Evolutionary conservation across 2,113 vertebrate genomes (phyloP).

Genomic region (Desmodus rotundus): DNA sequence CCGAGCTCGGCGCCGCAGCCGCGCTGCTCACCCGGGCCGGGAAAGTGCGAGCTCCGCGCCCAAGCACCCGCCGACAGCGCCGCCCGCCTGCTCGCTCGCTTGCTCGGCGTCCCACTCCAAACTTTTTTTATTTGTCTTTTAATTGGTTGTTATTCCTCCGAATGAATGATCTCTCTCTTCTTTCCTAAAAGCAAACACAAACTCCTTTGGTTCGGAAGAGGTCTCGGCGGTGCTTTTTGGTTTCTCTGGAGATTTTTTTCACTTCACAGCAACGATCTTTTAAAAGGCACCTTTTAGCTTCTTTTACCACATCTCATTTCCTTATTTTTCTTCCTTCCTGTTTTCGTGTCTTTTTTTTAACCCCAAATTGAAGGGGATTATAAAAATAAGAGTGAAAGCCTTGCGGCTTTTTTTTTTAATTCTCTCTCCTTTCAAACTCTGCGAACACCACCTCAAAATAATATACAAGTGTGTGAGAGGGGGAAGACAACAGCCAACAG

Average conservation of each 20-base stretch:
- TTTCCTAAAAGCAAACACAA: constrained; percentile 49
- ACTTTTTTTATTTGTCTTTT: constrained; percentile 81
- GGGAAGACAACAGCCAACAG: constrained; percentile 63
- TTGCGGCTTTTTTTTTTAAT: constrained; percentile 68
- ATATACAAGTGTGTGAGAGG: constrained; percentile 72
- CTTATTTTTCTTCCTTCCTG: constrained; percentile 79
- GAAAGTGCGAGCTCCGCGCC: constrained; percentile 44
- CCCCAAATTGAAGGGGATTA: constrained; percentile 68
- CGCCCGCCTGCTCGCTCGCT: constrained; percentile 25
- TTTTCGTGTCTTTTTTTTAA: constrained; percentile 63
- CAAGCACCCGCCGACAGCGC: constrained; percentile 45
- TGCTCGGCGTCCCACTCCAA: constrained; percentile 72
- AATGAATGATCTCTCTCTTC: constrained; percentile 63
- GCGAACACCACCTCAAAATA: constrained; percentile 76
- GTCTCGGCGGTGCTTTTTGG: constrained; percentile 58
- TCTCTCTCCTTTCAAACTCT: constrained; percentile 70
- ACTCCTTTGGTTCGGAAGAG: constrained; percentile 66
- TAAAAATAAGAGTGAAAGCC: constrained; percentile 72
- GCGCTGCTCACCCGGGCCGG: neutral
- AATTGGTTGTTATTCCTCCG: constrained; percentile 66
- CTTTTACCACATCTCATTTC: constrained; percentile 76
- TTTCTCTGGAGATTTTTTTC: constrained; percentile 68
- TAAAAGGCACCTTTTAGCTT: constrained; percentile 77
- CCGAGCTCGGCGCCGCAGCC: neutral
- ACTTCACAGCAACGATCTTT: constrained; percentile 68